These are phyloP conservation scores for Sciurus carolinensis DNA, from an alignment of 2,797 vertebrate genomes.

Conservation along the genomic window DNA sequence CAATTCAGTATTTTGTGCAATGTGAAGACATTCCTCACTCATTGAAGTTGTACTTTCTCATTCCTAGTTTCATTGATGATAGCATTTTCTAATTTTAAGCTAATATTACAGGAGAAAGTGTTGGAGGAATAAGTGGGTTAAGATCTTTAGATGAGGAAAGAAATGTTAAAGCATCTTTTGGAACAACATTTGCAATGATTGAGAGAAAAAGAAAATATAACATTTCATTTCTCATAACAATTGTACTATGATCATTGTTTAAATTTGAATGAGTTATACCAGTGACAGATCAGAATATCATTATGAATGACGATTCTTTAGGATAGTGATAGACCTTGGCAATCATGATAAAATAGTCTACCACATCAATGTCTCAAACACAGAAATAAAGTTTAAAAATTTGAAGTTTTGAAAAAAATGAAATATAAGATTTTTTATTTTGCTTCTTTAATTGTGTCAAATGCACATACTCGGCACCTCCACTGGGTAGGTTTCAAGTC, in stretches of 20 bases:
- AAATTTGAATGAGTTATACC: neutral
- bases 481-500: neutral
- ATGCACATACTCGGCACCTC: neutral
- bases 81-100: neutral
- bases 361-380: neutral
- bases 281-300: neutral
- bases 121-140: neutral
- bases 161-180: neutral
- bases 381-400: neutral
- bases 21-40: neutral
- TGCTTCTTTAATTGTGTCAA: neutral
- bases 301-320: neutral
- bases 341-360: neutral
- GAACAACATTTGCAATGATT: neutral
- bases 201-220: neutral
- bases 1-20: neutral
- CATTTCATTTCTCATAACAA: neutral
- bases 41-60: neutral
- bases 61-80: neutral
- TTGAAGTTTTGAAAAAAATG: neutral
- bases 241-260: neutral
- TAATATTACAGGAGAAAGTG: neutral
- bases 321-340: neutral
- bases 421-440: neutral
- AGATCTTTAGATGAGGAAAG: neutral